These are phyloP conservation scores for Melieria crassipennis DNA, from an alignment of 2,888 invertebrate genomes.

Conservation along the genomic window DNA sequence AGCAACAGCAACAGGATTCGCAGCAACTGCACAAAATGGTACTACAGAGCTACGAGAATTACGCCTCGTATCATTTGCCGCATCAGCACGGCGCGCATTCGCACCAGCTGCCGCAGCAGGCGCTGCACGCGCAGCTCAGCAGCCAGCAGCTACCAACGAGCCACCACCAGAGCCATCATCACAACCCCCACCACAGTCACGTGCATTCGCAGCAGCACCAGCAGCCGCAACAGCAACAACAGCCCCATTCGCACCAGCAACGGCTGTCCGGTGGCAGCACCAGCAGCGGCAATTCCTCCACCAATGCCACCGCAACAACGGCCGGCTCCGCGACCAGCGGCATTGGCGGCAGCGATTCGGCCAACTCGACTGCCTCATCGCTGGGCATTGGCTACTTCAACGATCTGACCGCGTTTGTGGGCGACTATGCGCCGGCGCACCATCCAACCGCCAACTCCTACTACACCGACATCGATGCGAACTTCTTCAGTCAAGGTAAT, in stretches of 20 bases:
- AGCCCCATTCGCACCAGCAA: conserved; percentile 49
- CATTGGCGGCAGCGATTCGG: conserved; percentile 8
- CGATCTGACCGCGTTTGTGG: conserved; percentile 60
- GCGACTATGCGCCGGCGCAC: conserved; percentile 56
- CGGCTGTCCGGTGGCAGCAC: conserved; percentile 62
- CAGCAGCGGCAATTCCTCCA: conserved; percentile 55
- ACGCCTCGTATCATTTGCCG: conserved; percentile 58
- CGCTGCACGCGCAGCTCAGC: conserved; percentile 48
- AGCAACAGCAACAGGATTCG: conserved; percentile 19
- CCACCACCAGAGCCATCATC: conserved; percentile 45
- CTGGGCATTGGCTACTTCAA: conserved; percentile 60
- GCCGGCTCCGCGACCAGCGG: conserved; percentile 33
- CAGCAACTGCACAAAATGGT: conserved; percentile 56
- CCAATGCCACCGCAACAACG: conserved; percentile 41
- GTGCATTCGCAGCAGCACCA: conserved; percentile 30
- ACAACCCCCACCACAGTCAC: conserved; percentile 40
- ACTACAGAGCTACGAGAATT: conserved; percentile 63
- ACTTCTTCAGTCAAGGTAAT: conserved; percentile 65
- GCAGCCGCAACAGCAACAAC: conserved; percentile 40
- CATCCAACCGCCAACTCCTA: conserved; percentile 52
- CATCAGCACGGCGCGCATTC: conserved; percentile 49
- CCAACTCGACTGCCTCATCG: conserved; percentile 54
- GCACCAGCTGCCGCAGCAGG: conserved; percentile 39
- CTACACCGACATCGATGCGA: conserved; percentile 65
- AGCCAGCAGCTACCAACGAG: conserved; percentile 40